A percentile compares a stretch with the other conserved stretches of the same genome.
Conservation (phyloP, 2,797 vertebrate species). For the Gymnodraco acuticeps region DNA sequence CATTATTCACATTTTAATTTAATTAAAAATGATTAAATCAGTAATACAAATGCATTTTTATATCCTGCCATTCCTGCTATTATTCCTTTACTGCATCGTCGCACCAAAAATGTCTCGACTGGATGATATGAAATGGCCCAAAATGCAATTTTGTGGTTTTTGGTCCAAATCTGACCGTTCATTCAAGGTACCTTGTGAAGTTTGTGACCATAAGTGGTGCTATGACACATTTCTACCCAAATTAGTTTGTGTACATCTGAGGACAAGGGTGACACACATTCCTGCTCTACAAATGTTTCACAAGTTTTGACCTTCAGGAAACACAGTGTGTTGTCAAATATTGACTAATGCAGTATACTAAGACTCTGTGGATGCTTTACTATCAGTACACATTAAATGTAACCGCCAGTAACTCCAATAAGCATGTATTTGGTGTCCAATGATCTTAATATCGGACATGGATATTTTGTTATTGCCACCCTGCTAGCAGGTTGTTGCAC, state of each 20-base stretch:
- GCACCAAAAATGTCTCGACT: background rate
- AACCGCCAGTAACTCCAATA: background rate
- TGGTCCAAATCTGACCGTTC: no score
- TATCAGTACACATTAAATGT: background rate
- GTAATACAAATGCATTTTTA: background rate
- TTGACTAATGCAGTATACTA: constrained; percentile 1
- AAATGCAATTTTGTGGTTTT: no score
- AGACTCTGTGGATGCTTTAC: background rate
- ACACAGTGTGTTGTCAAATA: background rate
- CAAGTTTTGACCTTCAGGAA: background rate
- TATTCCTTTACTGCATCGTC: background rate
- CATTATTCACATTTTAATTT: background rate
- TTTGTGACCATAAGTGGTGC: background rate
- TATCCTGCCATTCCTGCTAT: background rate
- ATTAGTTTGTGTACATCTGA: no score
- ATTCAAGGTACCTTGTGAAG: background rate
- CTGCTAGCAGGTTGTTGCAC: constrained; percentile 12
- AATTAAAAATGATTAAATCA: background rate
- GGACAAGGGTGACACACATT: background rate
- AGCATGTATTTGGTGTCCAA: constrained; percentile 5
- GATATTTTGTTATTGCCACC: background rate
- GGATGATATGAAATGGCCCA: no score
- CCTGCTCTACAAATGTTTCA: background rate
- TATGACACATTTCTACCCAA: background rate
- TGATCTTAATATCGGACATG: background rate